Conservation (phyloP, 1,140 invertebrate genomes). For the Hermetia illucens region DNA sequence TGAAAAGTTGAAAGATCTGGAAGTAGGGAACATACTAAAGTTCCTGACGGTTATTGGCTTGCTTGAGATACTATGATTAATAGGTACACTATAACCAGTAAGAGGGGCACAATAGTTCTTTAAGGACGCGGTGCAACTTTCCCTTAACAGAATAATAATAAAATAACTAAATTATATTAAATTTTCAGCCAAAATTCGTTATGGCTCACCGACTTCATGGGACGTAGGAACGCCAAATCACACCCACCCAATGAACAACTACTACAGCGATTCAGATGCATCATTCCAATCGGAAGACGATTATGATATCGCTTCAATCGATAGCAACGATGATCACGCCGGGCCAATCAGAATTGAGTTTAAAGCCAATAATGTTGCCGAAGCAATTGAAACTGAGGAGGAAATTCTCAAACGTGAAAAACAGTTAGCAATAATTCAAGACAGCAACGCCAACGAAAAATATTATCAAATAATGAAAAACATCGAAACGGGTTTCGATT, state of each 20-base stretch:
- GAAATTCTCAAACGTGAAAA: slow-evolving; percentile 26
- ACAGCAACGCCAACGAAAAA: slow-evolving; percentile 27
- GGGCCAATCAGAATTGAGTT: slow-evolving; percentile 49
- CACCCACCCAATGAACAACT: slow-evolving; percentile 4
- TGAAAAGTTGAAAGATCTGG: too few species aligned
- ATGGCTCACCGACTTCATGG: slow-evolving; percentile 37
- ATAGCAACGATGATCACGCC: slow-evolving; percentile 10
- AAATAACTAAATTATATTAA: too few species aligned
- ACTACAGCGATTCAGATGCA: slow-evolving; percentile 12
- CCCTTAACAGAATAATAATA: too few species aligned
- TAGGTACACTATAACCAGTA: too few species aligned
- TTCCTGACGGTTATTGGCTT: too few species aligned
- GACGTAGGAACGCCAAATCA: slow-evolving; percentile 10
- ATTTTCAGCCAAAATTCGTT: slow-evolving; percentile 17
- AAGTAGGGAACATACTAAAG: too few species aligned
- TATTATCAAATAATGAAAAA: slow-evolving; percentile 27
- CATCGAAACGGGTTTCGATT: slow-evolving; percentile 19
- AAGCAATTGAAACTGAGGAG: slow-evolving; percentile 53
- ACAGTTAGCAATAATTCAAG: slow-evolving; percentile 29
- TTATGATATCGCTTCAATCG: not conserved
- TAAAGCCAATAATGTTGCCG: slow-evolving; percentile 67
- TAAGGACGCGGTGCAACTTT: too few species aligned
- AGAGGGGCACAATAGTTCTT: too few species aligned
- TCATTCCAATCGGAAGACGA: slow-evolving; percentile 8
- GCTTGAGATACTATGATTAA: too few species aligned